Conservation (phyloP, 92 coral and sea anemone genomes). For the Phenganax subtilis region DNA sequence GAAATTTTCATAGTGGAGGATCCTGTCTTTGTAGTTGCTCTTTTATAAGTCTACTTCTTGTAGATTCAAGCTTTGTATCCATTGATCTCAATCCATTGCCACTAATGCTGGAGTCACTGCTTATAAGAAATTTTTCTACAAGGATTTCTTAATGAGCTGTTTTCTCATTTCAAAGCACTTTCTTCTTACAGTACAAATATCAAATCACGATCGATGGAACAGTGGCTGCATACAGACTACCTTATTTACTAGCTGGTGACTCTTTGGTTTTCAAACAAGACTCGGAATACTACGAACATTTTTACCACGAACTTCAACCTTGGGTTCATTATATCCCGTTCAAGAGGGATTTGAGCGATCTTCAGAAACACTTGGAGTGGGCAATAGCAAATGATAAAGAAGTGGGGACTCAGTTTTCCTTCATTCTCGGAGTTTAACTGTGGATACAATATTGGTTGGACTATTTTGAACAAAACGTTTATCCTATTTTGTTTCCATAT, state of each 20-base stretch:
- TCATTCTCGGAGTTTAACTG: too few species aligned
- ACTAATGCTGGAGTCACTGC: too few species aligned
- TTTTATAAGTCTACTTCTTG: neutral
- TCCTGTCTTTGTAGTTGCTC: neutral
- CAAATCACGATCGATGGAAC: constrained; percentile 93
- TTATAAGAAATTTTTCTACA: neutral
- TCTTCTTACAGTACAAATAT: constrained; percentile 68
- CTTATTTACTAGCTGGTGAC: constrained; percentile 86
- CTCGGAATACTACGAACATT: constrained; percentile 88
- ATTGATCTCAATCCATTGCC: too few species aligned
- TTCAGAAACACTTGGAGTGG: constrained; percentile 72
- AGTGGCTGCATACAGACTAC: constrained; percentile 91
- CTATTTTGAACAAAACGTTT: neutral
- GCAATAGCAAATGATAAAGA: constrained; percentile 79
- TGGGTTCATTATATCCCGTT: constrained; percentile 98
- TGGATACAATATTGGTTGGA: too few species aligned
- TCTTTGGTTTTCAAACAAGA: constrained; percentile 81
- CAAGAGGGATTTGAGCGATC: constrained; percentile 78
- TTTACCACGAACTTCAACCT: constrained; percentile 79
- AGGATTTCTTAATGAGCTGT: neutral
- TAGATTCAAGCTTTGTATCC: neutral
- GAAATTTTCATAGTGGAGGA: neutral
- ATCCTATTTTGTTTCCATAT: constrained; percentile 18
- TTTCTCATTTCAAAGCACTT: neutral
- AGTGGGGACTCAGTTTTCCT: constrained; percentile 41